phyloP scores from a whole-genome alignment of 2,797 vertebrate species.

The Neostethus bicornis region DNA sequence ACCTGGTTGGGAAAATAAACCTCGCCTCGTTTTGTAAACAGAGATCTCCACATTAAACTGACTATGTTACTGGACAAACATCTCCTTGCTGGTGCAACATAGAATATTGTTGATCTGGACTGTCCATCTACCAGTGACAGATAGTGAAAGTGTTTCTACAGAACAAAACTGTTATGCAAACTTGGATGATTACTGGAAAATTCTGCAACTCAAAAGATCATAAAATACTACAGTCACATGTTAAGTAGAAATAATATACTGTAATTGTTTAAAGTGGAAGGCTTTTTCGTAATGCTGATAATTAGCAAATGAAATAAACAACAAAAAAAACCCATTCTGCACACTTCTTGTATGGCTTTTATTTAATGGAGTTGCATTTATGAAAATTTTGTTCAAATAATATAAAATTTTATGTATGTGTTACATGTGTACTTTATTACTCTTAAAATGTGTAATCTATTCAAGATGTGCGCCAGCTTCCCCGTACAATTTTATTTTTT shows the following conservation, averaged over 20 bases:
- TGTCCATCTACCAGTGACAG: slow-evolving; percentile 43
- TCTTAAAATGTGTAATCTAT: too few species aligned
- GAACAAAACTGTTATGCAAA: slow-evolving; percentile 35
- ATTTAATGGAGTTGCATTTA: too few species aligned
- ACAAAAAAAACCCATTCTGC: too few species aligned
- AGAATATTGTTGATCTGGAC: slow-evolving; percentile 45
- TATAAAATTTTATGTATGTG: too few species aligned
- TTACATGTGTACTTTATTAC: too few species aligned
- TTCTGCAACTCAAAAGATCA: slow-evolving; percentile 18
- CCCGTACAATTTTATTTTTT: too few species aligned
- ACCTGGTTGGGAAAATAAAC: slow-evolving; percentile 21
- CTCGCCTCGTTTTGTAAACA: slow-evolving; percentile 31
- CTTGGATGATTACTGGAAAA: slow-evolving; percentile 34
- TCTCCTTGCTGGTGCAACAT: slow-evolving; percentile 16
- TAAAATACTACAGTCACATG: slow-evolving; percentile 10
- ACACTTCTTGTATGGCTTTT: neutral
- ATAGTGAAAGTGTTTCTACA: slow-evolving; percentile 47
- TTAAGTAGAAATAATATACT: neutral
- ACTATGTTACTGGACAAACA: slow-evolving; percentile 23
- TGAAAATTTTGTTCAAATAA: too few species aligned
- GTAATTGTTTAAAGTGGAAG: neutral
- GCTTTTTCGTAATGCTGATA: too few species aligned
- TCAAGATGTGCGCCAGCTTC: too few species aligned
- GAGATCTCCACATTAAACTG: slow-evolving; percentile 45
- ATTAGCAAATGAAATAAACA: too few species aligned